Conservation (phyloP, 2,797 vertebrate genomes). For the Hippocampus kuda region DNA sequence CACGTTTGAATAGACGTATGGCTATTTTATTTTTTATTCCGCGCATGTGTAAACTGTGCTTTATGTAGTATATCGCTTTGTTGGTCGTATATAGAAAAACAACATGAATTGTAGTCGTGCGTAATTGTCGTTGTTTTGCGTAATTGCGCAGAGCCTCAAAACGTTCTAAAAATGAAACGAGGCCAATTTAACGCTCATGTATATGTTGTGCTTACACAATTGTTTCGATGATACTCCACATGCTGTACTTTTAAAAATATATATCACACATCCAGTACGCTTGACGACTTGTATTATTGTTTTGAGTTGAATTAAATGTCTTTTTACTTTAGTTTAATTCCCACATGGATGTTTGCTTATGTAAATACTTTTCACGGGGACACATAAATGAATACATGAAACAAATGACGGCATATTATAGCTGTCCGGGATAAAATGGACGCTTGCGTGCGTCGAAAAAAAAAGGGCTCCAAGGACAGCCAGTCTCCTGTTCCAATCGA, state of each 20-base stretch:
- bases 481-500: conserved; percentile 22
- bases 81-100: background rate
- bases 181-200: background rate
- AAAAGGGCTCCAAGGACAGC: background rate
- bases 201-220: background rate
- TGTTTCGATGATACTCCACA: background rate
- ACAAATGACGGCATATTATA: background rate
- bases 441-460: background rate
- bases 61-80: background rate
- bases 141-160: conserved; percentile 28
- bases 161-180: background rate
- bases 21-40: too few species aligned
- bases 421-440: background rate
- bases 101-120: background rate
- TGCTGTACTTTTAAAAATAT: too few species aligned
- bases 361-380: background rate
- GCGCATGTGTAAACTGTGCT: background rate
- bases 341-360: background rate
- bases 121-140: conserved; percentile 36
- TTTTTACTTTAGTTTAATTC: background rate
- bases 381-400: background rate
- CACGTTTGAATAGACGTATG: background rate
- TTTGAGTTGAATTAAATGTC: background rate
- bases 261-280: background rate
- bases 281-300: background rate